Base-by-base conservation (phyloP, 2,113 vertebrate species). In the Colinus virginianus region DNA sequence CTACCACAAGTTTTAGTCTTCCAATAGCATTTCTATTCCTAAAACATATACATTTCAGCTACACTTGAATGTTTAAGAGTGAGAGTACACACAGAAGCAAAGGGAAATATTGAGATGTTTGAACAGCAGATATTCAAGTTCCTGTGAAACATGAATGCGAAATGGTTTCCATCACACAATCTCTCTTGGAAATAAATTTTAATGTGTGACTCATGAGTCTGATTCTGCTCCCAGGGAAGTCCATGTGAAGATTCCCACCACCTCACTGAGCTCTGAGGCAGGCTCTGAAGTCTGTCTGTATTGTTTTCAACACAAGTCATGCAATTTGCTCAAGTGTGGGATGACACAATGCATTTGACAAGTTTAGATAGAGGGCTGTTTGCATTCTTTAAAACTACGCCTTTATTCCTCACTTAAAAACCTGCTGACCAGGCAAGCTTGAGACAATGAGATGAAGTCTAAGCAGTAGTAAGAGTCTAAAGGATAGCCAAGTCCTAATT, bases 401-500 rank as follows among this genome's bases (percentile, higher is more conserved):
- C 43, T 89, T 88, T 82, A 40, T 77, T 92, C 82, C 49, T 61
- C 23, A 10, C 11, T 64, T 85, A 38, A 26, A 83, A 89, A 80
- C 7, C 13, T 1, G 0, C 63, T 93, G 80, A 71, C 79, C 38
- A 95, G 28, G 34, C 7, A 11, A 90, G 62, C 84, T 94, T 81
- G 83, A 92, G 68, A 94, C 77, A 43, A 79, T 42, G 19, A 42
- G 62, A 90, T 90, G 71, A 94, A 96, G 88, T 28, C 26, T 91
- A 91, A 96, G 79, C 26, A 94, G 74, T 48, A 69, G 21, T 89
- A 84, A 75, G 58, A 95, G 46, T 76, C 89, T 95, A 74, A 90
- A 97, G 75, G 71, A 36, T 95, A 95, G 90, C 22, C 66, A 79
- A 91, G 63, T 94, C 82, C 88, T 92, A 87, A 91, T 93, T 95